A percentile compares a stretch with the other conserved stretches of the same genome.
Conservation (phyloP, 1,140 invertebrate genomes). For the Stegodyphus mimosarum region DNA sequence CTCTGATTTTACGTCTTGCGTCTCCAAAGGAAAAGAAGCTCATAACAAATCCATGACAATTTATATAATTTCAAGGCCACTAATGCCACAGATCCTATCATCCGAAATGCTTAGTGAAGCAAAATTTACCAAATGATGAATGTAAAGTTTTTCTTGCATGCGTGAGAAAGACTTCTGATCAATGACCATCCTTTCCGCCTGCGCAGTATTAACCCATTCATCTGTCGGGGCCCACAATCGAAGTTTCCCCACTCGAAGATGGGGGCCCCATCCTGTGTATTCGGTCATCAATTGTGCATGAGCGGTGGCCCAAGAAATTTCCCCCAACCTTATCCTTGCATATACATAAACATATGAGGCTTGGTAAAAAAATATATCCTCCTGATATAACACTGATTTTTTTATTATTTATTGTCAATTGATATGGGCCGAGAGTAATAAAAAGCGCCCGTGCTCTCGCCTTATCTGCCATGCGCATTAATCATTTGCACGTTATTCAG, state of each 20-base stretch:
- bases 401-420: not conserved
- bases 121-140: no score
- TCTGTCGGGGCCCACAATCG: not conserved
- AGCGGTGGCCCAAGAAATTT: slow-evolving; percentile 45
- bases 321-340: not conserved
- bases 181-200: not conserved
- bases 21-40: no score
- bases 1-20: no score
- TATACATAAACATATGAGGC: slow-evolving; percentile 25
- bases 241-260: not conserved
- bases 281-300: slow-evolving; percentile 12
- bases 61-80: no score
- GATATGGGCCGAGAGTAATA: slow-evolving; percentile 15
- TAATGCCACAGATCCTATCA: no score
- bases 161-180: not conserved
- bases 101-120: no score
- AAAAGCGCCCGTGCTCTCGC: slow-evolving; percentile 9
- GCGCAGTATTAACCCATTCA: slow-evolving; percentile 28
- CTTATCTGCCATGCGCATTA: slow-evolving; percentile 34
- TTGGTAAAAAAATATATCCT: not conserved
- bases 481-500: slow-evolving; percentile 32
- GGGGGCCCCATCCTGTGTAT: not conserved
- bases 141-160: no score
- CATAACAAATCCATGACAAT: no score
- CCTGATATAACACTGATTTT: not conserved